Evolutionary conservation across 1,140 invertebrate species (phyloP), one percentile per base, ranked within the genome.

Genomic region (Vanessa tameamea): DNA sequence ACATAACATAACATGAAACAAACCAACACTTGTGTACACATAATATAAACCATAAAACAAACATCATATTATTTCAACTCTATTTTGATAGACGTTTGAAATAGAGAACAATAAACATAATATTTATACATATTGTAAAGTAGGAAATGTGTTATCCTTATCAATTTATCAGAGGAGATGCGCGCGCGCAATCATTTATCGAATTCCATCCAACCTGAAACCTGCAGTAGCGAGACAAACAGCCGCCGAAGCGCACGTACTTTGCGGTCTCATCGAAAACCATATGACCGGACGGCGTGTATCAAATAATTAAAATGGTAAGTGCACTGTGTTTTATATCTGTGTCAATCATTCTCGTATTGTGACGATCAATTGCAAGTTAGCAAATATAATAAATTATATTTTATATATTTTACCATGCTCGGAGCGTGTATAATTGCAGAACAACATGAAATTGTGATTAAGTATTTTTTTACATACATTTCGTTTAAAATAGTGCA

Each of bases 111-210:
- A 16, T 14, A 16, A 3, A 55, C n/a, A 47, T 31, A 69, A 59
- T 59, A 43, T 26, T 8, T 20, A 59, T 59, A 47, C 37, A 47
- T 59, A 69, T 47, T 16, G 16, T 11, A 15, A 15, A 66, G 15
- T 53, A 66, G 26, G 71, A 72, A 72, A 72, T 43, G 47, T 64
- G 53, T 57, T 72, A 72, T 72, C 71, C 64, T 76, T 74, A 74
- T 71, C 69, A 69, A 68, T 69, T 67, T 81, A 86, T 87, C 84
- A 85, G 76, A 77, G 74, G 67, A 77, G 82, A 82, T 88, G 86
- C 84, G 85, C 84, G 31, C n/a, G 79, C 86, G 85, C 85, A 86
- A 59, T 65, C 69, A 76, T 77, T 80, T 72, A 76, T 61, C 47
- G 43, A 65, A 64, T 47, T 66, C 65, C 69, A 76, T 23, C 61